A percentile compares a stretch with the other conserved stretches of the same genome.
phyloP scores from a whole-genome alignment of 2,888 invertebrate species.

The Leucania comma region DNA sequence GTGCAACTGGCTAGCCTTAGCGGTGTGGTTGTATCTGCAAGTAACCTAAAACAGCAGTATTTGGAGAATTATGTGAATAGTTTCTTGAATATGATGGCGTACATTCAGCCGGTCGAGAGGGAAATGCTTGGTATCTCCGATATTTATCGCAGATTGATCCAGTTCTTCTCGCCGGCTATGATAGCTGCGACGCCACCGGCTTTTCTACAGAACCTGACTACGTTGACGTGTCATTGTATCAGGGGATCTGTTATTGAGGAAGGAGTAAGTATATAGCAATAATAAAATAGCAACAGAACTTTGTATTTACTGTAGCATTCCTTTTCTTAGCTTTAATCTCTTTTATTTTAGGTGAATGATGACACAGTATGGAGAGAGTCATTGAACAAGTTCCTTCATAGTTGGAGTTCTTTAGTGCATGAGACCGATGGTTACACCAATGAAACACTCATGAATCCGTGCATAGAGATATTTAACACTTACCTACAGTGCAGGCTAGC shows the following conservation, averaged over 20 bases:
- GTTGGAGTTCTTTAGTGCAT: constrained; percentile 86
- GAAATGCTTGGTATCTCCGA: constrained; percentile 87
- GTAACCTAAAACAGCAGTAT: constrained; percentile 84
- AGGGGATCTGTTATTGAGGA: constrained; percentile 86
- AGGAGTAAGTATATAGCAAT: constrained; percentile 76
- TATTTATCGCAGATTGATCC: constrained; percentile 85
- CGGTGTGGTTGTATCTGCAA: constrained; percentile 81
- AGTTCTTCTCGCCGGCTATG: constrained; percentile 85
- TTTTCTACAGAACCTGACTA: constrained; percentile 85
- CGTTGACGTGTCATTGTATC: constrained; percentile 85
- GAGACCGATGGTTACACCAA: constrained; percentile 82
- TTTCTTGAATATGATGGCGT: constrained; percentile 85
- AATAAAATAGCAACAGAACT: not conserved
- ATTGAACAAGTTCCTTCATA: constrained; percentile 86
- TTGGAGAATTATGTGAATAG: constrained; percentile 86
- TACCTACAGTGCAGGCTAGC: constrained; percentile 95
- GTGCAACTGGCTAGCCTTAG: constrained; percentile 93
- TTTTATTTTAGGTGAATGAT: constrained; percentile 78
- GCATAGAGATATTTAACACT: constrained; percentile 93
- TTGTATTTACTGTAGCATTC: not conserved
- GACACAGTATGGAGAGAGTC: constrained; percentile 87
- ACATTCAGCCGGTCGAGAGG: constrained; percentile 83
- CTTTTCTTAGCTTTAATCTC: not conserved
- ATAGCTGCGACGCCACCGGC: constrained; percentile 83
- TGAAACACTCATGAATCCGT: constrained; percentile 82